A percentile compares a stretch with the other conserved stretches of the same genome.
phyloP scores from a whole-genome alignment of 2,888 invertebrate genomes.

The Mesorhabditis spiculigera region DNA sequence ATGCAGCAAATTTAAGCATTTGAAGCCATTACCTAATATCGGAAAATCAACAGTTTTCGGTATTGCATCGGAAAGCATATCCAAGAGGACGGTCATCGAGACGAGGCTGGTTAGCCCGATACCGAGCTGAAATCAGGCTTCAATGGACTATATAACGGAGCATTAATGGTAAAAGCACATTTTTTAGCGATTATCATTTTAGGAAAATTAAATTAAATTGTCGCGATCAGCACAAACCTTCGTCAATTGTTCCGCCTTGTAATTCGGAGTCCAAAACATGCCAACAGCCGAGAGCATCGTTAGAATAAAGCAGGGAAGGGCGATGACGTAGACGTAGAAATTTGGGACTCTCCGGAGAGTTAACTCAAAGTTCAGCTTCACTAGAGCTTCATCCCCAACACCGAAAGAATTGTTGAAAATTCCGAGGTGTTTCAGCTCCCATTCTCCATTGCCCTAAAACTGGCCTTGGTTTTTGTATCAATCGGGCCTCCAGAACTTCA shows the following conservation, averaged over 20 bases:
- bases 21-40: background rate
- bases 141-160: too few species aligned
- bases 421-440: background rate
- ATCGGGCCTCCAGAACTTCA: too few species aligned
- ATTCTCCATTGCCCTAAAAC: background rate
- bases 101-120: background rate
- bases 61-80: background rate
- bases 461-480: too few species aligned
- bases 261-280: background rate
- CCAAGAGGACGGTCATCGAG: background rate
- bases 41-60: background rate
- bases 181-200: too few species aligned
- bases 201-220: background rate
- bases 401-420: background rate
- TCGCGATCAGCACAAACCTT: background rate
- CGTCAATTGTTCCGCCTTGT: conserved; percentile 1
- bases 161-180: too few species aligned
- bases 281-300: conserved; percentile 1
- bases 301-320: conserved; percentile 4
- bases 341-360: background rate
- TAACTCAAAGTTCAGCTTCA: background rate
- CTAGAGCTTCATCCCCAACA: too few species aligned
- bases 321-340: conserved; percentile 2
- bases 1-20: background rate
- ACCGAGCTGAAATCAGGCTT: background rate